phyloP scores from a whole-genome alignment of 2,113 vertebrate genomes.

The Pardalotus punctatus region DNA sequence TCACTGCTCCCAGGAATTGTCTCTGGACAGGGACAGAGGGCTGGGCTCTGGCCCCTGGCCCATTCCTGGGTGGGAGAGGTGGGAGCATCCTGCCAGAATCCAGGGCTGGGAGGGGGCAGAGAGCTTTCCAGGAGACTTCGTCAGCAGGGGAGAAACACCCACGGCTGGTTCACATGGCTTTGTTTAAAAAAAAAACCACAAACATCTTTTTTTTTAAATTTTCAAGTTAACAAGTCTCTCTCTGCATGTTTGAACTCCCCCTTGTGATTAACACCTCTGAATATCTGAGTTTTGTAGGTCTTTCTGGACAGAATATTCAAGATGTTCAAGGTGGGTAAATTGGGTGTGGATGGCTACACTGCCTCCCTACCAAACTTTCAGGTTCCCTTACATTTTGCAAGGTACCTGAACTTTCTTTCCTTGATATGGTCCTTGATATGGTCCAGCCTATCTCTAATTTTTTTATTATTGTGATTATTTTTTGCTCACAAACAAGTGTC shows the following conservation, averaged over 20 bases:
- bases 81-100: not conserved
- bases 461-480: slow-evolving; percentile 67
- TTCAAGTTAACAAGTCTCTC: slow-evolving; percentile 57
- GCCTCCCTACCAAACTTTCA: slow-evolving; percentile 43
- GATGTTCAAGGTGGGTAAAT: slow-evolving; percentile 4
- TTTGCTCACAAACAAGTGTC: slow-evolving; percentile 73
- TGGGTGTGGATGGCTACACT: slow-evolving; percentile 23
- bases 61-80: not conserved
- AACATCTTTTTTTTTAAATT: not conserved
- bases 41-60: not conserved
- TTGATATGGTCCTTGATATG: slow-evolving; percentile 65
- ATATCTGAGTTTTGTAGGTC: slow-evolving; percentile 53
- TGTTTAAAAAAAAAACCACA: not conserved
- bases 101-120: not conserved
- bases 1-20: not conserved
- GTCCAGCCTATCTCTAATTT: slow-evolving; percentile 82
- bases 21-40: not conserved
- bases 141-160: not conserved
- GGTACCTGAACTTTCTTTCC: slow-evolving; percentile 61
- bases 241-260: slow-evolving; percentile 41
- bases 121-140: not conserved
- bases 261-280: slow-evolving; percentile 53
- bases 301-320: slow-evolving; percentile 28
- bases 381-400: slow-evolving; percentile 42
- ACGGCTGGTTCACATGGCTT: not conserved